A percentile compares a stretch with the other conserved stretches of the same genome.
These are phyloP conservation scores for Capitella teleta DNA, from an alignment of 1,140 invertebrate genomes.

Conservation along the genomic window DNA sequence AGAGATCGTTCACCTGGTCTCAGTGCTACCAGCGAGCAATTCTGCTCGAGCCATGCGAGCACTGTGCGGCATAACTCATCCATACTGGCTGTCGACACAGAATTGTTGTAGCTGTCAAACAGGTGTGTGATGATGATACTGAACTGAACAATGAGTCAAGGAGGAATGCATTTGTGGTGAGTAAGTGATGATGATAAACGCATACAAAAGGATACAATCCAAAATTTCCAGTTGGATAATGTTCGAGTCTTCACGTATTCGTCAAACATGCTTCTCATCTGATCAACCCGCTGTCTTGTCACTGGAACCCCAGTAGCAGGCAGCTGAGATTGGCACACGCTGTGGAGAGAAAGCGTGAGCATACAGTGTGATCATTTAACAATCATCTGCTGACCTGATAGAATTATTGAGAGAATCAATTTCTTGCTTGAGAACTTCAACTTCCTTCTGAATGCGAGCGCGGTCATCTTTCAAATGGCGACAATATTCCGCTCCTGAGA, in stretches of 20 bases:
- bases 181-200: not conserved
- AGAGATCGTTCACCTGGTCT: slow-evolving; percentile 58
- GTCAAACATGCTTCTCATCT: slow-evolving; percentile 89
- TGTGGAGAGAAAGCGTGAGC: too few relatives aligned
- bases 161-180: not conserved
- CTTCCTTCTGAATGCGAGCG: slow-evolving; percentile 76
- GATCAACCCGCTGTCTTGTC: slow-evolving; percentile 68
- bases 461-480: slow-evolving; percentile 75
- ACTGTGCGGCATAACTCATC: slow-evolving; percentile 86
- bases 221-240: slow-evolving; percentile 92
- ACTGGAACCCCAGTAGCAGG: slow-evolving; percentile 91
- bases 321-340: slow-evolving; percentile 72
- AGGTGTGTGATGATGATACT: slow-evolving; percentile 78
- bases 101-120: slow-evolving; percentile 76
- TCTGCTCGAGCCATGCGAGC: slow-evolving; percentile 86
- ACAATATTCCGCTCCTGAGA: slow-evolving; percentile 70
- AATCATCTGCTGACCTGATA: slow-evolving; percentile 72
- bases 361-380: slow-evolving; percentile 31
- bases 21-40: slow-evolving; percentile 84
- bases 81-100: slow-evolving; percentile 77
- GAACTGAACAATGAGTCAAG: slow-evolving; percentile 53
- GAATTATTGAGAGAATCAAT: slow-evolving; percentile 81
- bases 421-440: slow-evolving; percentile 66
- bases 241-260: slow-evolving; percentile 78
- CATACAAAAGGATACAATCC: slow-evolving; percentile 68